Base-by-base conservation (phyloP, 2,113 vertebrate genomes). In the Saccopteryx leptura region DNA sequence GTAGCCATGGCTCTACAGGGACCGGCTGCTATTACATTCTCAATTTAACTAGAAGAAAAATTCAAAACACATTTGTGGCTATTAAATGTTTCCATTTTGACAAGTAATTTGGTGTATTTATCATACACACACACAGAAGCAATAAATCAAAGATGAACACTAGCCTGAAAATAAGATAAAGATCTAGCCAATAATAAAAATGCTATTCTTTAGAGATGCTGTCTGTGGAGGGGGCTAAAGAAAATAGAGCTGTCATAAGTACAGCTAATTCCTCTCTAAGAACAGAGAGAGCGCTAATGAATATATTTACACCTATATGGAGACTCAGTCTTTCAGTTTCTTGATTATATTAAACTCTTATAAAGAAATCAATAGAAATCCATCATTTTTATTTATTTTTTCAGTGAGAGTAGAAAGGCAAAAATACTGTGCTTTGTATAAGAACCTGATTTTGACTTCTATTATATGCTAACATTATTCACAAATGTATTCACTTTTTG, bases 21-120 rank as follows among this genome's bases (percentile, higher is more conserved):
- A 96, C 28, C 91, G 85, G 60, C 61, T 93, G 10, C 93, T 93
- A 90, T 94, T 2, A 0, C 56, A 94, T 69, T 88, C 31, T 54
- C 79, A 88, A 72, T 89, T 92, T 96, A 93, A 79, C 58, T 56
- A 96, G 88, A 69, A 97, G 92, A 92, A 93, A 95, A 94, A 96
- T 82, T 52, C 18, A 4, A 88, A 23, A 79, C 95, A 71, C 84
- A 60, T 52, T 91, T 93, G 1, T 95, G 60, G 79, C 95, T 95
- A 80, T 58, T 66, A 94, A 90, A 63, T 91, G 60, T 88, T 97
- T 95, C 81, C 81, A 9, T 52, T 95, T 95, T 78, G 26, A 5
- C 54, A 21, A 76, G 21, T 89, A 50, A 69, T 87, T 39, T 23
- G 68, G 56, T 65, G 7, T 93, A 50, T 93, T 96, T 48, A 19